Percentiles rank a stretch among this genome's conserved stretches.
These are phyloP conservation scores for Oegoconia quadripuncta DNA, from an alignment of 2,888 invertebrate genomes.

Conservation along the genomic window DNA sequence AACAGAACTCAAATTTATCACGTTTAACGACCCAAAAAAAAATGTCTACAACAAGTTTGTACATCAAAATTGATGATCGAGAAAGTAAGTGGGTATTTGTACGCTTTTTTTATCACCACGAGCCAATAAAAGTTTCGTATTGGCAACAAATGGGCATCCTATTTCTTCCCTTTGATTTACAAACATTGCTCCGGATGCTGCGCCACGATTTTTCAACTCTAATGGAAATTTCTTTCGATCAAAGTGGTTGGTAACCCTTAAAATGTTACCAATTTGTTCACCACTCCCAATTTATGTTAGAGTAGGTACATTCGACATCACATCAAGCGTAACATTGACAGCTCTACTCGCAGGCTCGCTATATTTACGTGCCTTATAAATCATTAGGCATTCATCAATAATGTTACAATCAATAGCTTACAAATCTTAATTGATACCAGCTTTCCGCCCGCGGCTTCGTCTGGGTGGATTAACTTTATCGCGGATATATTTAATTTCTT, in stretches of 20 bases:
- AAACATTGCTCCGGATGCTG: slow-evolving; percentile 18
- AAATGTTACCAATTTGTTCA: slow-evolving; percentile 42
- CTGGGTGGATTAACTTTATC: no score
- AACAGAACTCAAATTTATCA: no score
- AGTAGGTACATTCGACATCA: neutral
- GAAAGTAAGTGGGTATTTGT: neutral
- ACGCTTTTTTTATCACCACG: neutral
- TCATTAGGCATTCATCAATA: no score
- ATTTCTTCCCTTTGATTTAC: slow-evolving; percentile 18
- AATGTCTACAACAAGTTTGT: no score
- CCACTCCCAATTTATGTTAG: slow-evolving; percentile 21
- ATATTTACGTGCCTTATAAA: no score
- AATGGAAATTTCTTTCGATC: slow-evolving; percentile 36
- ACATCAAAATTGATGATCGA: neutral
- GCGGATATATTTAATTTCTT: no score
- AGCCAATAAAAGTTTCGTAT: slow-evolving; percentile 4
- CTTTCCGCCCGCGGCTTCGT: no score
- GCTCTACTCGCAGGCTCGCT: no score
- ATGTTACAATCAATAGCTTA: no score
- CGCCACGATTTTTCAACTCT: slow-evolving; percentile 29
- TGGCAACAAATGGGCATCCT: slow-evolving; percentile 1
- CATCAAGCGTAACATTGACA: no score
- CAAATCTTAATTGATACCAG: no score
- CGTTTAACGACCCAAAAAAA: no score
- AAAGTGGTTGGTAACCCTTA: slow-evolving; percentile 37